These are phyloP conservation scores for Pelobates fuscus DNA, from an alignment of 2,113 vertebrate species.

Conservation along the genomic window DNA sequence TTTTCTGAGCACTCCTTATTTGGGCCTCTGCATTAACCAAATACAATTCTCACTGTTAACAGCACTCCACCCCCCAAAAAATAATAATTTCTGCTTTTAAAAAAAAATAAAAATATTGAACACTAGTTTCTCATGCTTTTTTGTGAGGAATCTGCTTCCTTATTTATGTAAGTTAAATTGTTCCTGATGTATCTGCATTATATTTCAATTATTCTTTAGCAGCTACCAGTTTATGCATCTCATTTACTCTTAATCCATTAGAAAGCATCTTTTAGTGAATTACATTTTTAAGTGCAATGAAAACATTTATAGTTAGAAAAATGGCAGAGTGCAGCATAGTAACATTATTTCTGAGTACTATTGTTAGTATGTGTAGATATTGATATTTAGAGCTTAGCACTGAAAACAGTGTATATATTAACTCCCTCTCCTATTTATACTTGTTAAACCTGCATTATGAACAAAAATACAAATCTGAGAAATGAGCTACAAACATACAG, in stretches of 20 bases:
- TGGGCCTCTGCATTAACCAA: too few relatives aligned
- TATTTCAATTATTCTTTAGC: constrained; percentile 15
- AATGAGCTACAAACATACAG: neutral
- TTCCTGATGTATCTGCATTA: constrained; percentile 10
- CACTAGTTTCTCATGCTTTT: too few relatives aligned
- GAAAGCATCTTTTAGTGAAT: constrained; percentile 40
- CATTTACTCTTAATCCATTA: constrained; percentile 44
- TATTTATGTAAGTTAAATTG: too few relatives aligned
- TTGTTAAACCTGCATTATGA: constrained; percentile 31
- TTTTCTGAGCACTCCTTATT: too few relatives aligned
- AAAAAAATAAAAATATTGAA: too few relatives aligned
- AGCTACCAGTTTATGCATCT: constrained; percentile 20
- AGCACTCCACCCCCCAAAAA: too few relatives aligned
- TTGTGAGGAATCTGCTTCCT: too few relatives aligned
- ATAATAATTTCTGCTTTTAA: too few relatives aligned
- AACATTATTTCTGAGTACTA: constrained; percentile 29
- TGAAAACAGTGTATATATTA: constrained; percentile 23
- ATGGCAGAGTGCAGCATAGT: constrained; percentile 32
- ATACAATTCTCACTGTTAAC: too few relatives aligned
- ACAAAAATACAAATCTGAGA: neutral
- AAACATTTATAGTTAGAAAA: constrained; percentile 46
- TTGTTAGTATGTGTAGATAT: constrained; percentile 45
- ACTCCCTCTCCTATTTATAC: constrained; percentile 30
- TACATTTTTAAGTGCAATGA: constrained; percentile 45
- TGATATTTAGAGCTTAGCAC: constrained; percentile 35